Evolutionary conservation across 1,140 invertebrate species (phyloP).

Genomic region (Diorhabda sublineata): DNA sequence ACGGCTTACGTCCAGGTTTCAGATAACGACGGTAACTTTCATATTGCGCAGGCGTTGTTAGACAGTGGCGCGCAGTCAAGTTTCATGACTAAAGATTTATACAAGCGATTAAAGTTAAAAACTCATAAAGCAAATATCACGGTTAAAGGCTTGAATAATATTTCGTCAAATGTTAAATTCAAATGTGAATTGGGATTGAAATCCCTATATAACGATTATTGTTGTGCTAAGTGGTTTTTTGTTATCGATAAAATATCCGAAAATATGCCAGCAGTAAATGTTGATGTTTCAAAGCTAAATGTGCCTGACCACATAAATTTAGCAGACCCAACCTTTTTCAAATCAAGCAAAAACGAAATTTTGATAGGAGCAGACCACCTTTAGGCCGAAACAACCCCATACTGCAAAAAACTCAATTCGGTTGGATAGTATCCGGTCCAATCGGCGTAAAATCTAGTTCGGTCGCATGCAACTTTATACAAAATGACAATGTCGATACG

Average conservation of each 20-base stretch:
- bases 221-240: conserved; percentile 14
- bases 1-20: background rate
- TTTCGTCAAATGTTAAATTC: background rate
- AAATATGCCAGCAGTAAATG: conserved; percentile 7
- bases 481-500: too few relatives aligned
- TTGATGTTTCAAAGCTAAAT: conserved; percentile 19
- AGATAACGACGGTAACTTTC: background rate
- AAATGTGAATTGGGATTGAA: conserved; percentile 1
- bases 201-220: conserved; percentile 12
- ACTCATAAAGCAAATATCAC: background rate
- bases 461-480: too few relatives aligned
- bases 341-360: conserved; percentile 19
- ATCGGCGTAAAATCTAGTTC: too few relatives aligned
- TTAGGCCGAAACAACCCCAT: too few relatives aligned
- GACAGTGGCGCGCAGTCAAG: conserved; percentile 2
- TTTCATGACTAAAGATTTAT: conserved; percentile 2
- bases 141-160: conserved; percentile 4
- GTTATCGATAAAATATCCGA: conserved; percentile 17
- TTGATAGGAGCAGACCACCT: too few relatives aligned
- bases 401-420: too few relatives aligned
- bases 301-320: conserved; percentile 28
- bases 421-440: too few relatives aligned
- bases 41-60: background rate
- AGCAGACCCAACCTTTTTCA: conserved; percentile 32
- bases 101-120: conserved; percentile 6